Evolutionary conservation across 2,888 invertebrate genomes (phyloP).

Genomic region (Pegoplata infirma): DNA sequence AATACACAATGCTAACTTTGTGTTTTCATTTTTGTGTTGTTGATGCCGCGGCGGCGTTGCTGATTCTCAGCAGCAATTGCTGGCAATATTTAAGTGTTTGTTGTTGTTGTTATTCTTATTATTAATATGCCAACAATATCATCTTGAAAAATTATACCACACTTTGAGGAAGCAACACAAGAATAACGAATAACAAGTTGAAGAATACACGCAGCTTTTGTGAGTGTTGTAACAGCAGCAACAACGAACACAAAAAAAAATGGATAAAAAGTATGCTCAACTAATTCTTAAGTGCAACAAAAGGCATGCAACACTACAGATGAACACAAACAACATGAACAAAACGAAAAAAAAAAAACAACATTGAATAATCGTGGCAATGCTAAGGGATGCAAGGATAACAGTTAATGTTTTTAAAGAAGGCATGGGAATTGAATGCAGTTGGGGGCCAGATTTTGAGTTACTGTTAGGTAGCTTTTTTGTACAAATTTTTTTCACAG

Average conservation of each 20-base stretch:
- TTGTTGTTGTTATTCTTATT: conserved; percentile 39
- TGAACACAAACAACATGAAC: not conserved
- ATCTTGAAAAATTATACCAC: conserved; percentile 37
- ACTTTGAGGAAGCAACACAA: conserved; percentile 18
- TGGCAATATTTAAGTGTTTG: conserved; percentile 20
- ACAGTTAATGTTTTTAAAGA: too few species aligned
- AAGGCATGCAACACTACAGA: conserved; percentile 36
- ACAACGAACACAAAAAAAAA: not conserved
- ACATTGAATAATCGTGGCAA: not conserved
- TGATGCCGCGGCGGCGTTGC: not conserved
- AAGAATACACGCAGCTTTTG: conserved; percentile 38
- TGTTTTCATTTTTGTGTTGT: not conserved
- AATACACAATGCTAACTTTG: conserved; percentile 11
- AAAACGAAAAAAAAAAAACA: conserved; percentile 1
- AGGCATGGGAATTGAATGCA: too few species aligned
- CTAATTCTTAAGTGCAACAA: conserved; percentile 50
- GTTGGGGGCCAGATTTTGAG: too few species aligned
- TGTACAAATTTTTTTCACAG: too few species aligned
- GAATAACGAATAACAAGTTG: conserved; percentile 1
- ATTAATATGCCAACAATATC: conserved; percentile 54
- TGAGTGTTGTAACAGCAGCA: conserved; percentile 3
- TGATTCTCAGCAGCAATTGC: conserved; percentile 1
- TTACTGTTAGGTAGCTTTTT: too few species aligned
- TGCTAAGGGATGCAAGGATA: not conserved
- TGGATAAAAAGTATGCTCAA: conserved; percentile 48